Base-by-base conservation (phyloP, 2,888 invertebrate genomes). In the Cantharis nigra region DNA sequence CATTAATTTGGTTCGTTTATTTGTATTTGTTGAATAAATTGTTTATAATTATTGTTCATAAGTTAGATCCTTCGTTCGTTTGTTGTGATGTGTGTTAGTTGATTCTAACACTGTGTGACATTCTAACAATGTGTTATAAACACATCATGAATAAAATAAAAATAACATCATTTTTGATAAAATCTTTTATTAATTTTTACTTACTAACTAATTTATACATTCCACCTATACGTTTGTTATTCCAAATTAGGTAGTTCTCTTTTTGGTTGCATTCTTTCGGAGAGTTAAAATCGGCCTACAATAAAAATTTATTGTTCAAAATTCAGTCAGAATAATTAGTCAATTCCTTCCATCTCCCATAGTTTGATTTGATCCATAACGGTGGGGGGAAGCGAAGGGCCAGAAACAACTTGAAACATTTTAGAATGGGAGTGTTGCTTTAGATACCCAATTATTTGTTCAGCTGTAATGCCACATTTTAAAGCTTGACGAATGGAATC, bases 271-370 rank as follows among this genome's bases (percentile, higher is more conserved):
- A n/a, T n/a, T n/a, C n/a, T n/a, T n/a, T n/a, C n/a, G n/a, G n/a
- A n/a, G n/a, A n/a, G n/a, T n/a, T n/a, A n/a, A 97, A 97, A 89
- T 77, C 98, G 16, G 16, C 1, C 16, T 16, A 1, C 1, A 16
- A 16, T 16, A 16, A 90, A 90, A 99, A 99, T 90, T 98, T 98
- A 89, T 97, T 98, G 90, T 99, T 99, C 23, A 99, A 94, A 95
- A 89, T 97, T 98, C 0, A 16, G 16, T 16, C 16, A 16, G 1
- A 16, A 16, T 16, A 0, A 92, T 92, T 87, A 99, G 95, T 70
- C 99, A 91, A 89, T 98, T 97, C 72, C 98, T 89, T 99, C 99
- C 85, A 96, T 91, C 90, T 99, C 98, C 99, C 99, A 99, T 78
- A 99, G 90, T 86, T 94, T 93, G 73, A 99, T 94, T 91, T 98